Conservation (phyloP, 2,888 invertebrate genomes). For the Sesia bembeciformis region DNA sequence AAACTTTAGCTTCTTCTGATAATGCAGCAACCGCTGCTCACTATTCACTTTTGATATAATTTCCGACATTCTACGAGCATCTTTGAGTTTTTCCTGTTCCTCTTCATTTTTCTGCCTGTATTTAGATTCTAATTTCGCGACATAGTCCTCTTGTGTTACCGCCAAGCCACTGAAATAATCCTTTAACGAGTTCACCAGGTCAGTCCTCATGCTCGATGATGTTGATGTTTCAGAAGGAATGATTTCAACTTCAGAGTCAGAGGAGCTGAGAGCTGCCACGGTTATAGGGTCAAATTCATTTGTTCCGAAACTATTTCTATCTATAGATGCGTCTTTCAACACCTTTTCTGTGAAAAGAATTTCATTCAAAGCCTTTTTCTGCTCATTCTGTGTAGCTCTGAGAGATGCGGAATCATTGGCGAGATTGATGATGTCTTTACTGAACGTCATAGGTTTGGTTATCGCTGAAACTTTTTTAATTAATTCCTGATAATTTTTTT, state of each 20-base stretch:
- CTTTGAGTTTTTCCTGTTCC: conserved; percentile 55
- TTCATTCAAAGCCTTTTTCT: conserved; percentile 48
- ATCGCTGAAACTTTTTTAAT: conserved; percentile 50
- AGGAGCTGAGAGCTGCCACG: conserved; percentile 59
- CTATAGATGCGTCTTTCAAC: conserved; percentile 19
- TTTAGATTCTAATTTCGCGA: conserved; percentile 60
- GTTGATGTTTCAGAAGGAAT: conserved; percentile 56
- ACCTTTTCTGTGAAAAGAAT: conserved; percentile 44
- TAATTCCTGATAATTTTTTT: conserved; percentile 69
- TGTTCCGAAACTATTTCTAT: conserved; percentile 2
- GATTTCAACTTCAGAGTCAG: conserved; percentile 61
- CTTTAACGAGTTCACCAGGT: conserved; percentile 72
- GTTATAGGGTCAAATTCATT: conserved; percentile 60
- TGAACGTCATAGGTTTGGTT: conserved; percentile 26
- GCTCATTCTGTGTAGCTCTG: conserved; percentile 39
- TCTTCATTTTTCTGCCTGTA: conserved; percentile 55
- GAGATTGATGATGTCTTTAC: conserved; percentile 42
- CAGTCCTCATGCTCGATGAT: conserved; percentile 46
- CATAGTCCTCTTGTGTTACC: conserved; percentile 68
- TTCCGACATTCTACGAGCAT: conserved; percentile 57
- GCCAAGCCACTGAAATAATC: conserved; percentile 69
- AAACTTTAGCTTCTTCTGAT: conserved; percentile 58
- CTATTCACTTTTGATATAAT: conserved; percentile 63
- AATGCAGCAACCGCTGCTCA: conserved; percentile 53
- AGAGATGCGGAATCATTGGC: conserved; percentile 50